These are phyloP conservation scores for Plebejus anna DNA, from an alignment of 2,888 invertebrate genomes.

Conservation along the genomic window DNA sequence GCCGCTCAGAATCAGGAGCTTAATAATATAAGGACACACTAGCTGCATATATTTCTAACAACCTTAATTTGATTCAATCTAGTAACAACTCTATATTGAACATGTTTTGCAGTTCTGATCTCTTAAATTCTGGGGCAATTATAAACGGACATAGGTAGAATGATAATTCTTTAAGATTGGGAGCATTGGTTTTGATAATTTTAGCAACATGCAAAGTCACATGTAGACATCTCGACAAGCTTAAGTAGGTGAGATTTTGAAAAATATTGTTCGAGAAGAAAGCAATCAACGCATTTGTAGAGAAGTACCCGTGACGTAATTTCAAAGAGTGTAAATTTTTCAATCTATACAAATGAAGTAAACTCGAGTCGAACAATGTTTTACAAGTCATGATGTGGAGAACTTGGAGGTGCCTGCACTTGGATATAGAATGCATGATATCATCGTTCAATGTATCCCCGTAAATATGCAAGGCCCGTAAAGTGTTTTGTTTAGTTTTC, in stretches of 20 bases:
- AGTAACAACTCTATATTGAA: conserved; percentile 72
- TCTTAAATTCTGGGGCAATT: conserved; percentile 66
- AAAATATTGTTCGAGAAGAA: conserved; percentile 74
- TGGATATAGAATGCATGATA: conserved; percentile 67
- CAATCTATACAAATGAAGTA: conserved; percentile 65
- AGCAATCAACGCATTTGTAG: conserved; percentile 68
- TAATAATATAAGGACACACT: conserved; percentile 30
- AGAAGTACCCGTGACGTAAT: conserved; percentile 75
- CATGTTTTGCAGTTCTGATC: conserved; percentile 70
- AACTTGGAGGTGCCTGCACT: conserved; percentile 64
- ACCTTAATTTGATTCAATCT: conserved; percentile 53
- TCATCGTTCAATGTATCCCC: conserved; percentile 76
- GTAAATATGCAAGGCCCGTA: conserved; percentile 70
- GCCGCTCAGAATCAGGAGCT: not conserved
- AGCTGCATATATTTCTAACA: conserved; percentile 46
- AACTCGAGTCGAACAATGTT: conserved; percentile 75
- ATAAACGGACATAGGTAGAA: conserved; percentile 76
- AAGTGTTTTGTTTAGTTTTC: conserved; percentile 60
- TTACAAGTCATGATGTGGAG: conserved; percentile 77
- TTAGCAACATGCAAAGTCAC: conserved; percentile 73
- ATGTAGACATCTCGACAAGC: conserved; percentile 72
- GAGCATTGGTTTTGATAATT: conserved; percentile 70
- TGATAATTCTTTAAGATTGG: conserved; percentile 71
- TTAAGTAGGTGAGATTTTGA: conserved; percentile 68
- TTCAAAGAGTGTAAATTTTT: conserved; percentile 72